Evolutionary conservation across 2,797 vertebrate species (phyloP), one percentile per base, ranked within the genome.

Genomic region (Meriones psammophilus): DNA sequence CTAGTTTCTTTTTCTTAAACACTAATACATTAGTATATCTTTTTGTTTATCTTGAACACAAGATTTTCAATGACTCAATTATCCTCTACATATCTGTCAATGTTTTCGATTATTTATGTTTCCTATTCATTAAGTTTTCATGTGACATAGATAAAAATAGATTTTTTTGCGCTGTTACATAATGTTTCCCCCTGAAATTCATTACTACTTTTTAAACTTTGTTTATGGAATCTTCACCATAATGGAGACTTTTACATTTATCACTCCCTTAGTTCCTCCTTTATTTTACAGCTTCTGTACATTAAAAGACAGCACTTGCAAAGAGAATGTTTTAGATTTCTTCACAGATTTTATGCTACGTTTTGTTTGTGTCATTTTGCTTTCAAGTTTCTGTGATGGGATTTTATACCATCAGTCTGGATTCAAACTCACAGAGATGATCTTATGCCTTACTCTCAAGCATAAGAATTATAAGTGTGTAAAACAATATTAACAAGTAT

Each of bases 41-140:
- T 58, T 14, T 58, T 58, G 87, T n/a, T 88, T 50, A 50, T 50
- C 95, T 80, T 90, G 26, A 69, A 18, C 8, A 78, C 13, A 28
- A 92, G 12, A 78, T 90, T 94, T 94, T 90, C 36, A 69, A 4
- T 60, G 26, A 54, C 73, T 39, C 8, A 88, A 94, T 87, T 60
- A 80, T 88, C 68, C 5, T 74, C 42, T 94, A 81, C n/a, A 9
- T 68, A 71, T 77, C 14, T n/a, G 30, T 76, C 91, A 15, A 0
- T 9, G 69, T 2, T 64, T 91, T 91, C 22, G 76, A 81, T 78
- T 68, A 50, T 42, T 95, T 92, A 84, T 64, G 71, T 91, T 88
- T 84, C 10, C 60, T 42, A 30, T 85, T 22, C 36, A 54, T 46
- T 76, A 1, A 74, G 8, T 78, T 71, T 85, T 91, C 74, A 1